Conservation (phyloP, 1,140 invertebrate genomes). For the Dermatophagoides farinae region DNA sequence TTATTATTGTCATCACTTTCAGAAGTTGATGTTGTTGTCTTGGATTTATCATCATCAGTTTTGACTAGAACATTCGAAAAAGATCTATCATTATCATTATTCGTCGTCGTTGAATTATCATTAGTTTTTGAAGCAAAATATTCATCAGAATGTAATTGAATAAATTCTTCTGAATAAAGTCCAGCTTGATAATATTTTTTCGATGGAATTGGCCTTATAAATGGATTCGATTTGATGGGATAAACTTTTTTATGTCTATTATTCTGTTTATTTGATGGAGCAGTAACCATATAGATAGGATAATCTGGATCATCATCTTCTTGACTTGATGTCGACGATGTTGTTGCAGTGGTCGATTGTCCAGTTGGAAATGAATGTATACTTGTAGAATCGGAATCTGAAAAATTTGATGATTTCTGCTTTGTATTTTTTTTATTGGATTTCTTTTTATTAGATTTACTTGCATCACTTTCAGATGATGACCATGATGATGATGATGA, state of each 20-base stretch:
- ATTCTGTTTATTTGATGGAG: background rate
- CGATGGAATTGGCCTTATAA: background rate
- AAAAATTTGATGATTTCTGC: constrained; percentile 28
- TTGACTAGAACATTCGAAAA: no score
- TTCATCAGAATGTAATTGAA: background rate
- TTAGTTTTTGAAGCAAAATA: background rate
- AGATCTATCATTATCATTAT: background rate
- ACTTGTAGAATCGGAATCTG: background rate
- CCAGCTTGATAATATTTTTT: constrained; percentile 7
- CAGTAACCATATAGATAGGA: constrained; percentile 10
- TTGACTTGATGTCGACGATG: background rate
- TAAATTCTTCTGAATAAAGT: constrained; percentile 4
- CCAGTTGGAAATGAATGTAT: constrained; percentile 24
- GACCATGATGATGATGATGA: constrained; percentile 1
- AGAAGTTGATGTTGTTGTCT: no score
- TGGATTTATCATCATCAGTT: no score
- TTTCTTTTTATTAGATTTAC: background rate
- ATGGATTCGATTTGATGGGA: constrained; percentile 3
- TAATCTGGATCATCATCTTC: background rate
- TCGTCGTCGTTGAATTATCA: background rate
- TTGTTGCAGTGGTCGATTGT: constrained; percentile 45
- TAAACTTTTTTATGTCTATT: constrained; percentile 1
- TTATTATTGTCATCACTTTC: background rate
- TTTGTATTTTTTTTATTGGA: constrained; percentile 13
- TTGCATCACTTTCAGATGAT: constrained; percentile 16